Conservation (phyloP, 2,113 vertebrate genomes). For the Equus przewalskii region DNA sequence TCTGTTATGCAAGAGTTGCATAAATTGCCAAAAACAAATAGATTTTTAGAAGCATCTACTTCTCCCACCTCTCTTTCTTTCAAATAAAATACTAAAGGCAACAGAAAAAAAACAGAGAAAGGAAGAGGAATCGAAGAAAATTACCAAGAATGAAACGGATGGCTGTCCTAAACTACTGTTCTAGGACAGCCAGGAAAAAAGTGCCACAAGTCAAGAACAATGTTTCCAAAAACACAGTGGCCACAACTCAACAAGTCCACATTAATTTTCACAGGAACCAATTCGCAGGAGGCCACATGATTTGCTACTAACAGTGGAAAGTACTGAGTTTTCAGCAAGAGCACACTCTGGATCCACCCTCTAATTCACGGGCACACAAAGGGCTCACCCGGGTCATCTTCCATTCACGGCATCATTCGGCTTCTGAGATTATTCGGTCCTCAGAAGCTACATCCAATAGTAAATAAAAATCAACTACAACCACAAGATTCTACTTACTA, state of each 20-base stretch:
- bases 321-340: not conserved
- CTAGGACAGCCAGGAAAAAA: not conserved
- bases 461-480: not conserved
- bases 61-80: not conserved
- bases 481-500: not conserved
- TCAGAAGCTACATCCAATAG: not conserved
- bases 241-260: not conserved
- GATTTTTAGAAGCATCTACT: not conserved
- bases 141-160: conserved; percentile 14
- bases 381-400: not conserved
- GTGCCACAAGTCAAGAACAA: not conserved
- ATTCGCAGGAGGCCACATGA: not conserved
- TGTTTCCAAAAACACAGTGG: not conserved
- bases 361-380: not conserved
- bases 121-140: conserved; percentile 44
- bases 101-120: not conserved
- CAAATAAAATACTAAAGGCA: conserved; percentile 52
- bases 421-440: not conserved
- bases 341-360: not conserved
- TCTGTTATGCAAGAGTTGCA: not conserved
- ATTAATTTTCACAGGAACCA: conserved; percentile 34
- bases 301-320: conserved; percentile 29
- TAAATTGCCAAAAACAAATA: not conserved
- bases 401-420: not conserved
- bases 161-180: not conserved